Conservation (phyloP, 2,113 vertebrate species). For the Lepus europaeus region DNA sequence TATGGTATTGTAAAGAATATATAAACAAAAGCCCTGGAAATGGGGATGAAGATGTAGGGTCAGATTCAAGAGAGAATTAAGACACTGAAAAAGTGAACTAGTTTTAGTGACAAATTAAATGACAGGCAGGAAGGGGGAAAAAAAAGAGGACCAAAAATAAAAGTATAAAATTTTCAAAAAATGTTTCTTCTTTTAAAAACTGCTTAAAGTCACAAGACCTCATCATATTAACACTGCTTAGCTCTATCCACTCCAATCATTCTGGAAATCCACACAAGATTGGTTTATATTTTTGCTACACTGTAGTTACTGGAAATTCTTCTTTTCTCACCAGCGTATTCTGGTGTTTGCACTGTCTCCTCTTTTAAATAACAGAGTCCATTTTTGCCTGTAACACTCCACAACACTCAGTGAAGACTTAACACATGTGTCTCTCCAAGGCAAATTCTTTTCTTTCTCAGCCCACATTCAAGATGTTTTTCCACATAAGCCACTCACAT, state of each 20-base stretch:
- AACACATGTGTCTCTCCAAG: not conserved
- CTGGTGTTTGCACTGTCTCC: not conserved
- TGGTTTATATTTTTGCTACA: conserved; percentile 23
- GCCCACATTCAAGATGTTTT: conserved; percentile 12
- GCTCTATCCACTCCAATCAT: not conserved
- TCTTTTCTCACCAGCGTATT: not conserved
- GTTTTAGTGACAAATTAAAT: not conserved
- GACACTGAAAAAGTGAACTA: not conserved
- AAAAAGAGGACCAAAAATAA: not conserved
- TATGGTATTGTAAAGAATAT: not conserved
- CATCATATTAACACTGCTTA: not conserved
- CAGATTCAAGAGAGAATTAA: conserved; percentile 1
- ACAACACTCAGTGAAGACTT: not conserved
- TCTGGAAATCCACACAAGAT: not conserved
- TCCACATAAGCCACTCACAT: not conserved
- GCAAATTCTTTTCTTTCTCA: conserved; percentile 42
- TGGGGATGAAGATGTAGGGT: not conserved
- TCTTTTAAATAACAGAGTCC: not conserved
- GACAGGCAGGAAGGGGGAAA: not conserved
- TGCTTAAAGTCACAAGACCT: not conserved
- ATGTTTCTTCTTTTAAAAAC: not conserved
- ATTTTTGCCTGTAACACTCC: not conserved
- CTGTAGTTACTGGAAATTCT: not conserved
- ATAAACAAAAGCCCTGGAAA: not conserved
- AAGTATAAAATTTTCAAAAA: not conserved